A percentile compares a stretch with the other conserved stretches of the same genome.
phyloP scores from a whole-genome alignment of 1,140 invertebrate genomes.

The Holcopasites calliopsidis region DNA sequence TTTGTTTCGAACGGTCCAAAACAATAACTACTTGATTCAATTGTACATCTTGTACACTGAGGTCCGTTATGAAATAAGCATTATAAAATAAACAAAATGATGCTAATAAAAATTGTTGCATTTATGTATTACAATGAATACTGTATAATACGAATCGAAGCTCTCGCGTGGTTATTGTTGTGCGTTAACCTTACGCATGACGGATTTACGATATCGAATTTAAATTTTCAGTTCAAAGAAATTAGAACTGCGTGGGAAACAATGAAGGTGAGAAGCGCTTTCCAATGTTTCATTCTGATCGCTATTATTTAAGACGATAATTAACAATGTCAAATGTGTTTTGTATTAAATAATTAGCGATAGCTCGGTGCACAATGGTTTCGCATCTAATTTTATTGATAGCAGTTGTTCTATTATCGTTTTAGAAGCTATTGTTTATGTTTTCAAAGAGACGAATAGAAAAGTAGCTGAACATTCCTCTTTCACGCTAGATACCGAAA shows the following conservation, averaged over 20 bases:
- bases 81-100: not conserved
- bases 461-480: no score
- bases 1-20: no score
- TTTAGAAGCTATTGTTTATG: not conserved
- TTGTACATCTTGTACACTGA: no score
- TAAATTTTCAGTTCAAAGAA: not conserved
- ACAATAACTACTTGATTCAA: no score
- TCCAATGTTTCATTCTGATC: no score
- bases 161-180: not conserved
- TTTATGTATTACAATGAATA: not conserved
- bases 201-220: not conserved
- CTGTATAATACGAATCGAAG: not conserved
- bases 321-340: not conserved
- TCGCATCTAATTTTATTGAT: not conserved
- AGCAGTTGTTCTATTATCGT: not conserved
- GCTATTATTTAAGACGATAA: not conserved
- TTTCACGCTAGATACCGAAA: no score
- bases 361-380: not conserved
- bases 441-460: no score
- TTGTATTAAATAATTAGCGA: not conserved
- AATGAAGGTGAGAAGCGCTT: not conserved
- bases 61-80: no score
- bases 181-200: not conserved
- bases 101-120: no score
- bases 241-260: not conserved